These are phyloP conservation scores for Lytechinus pictus DNA, from an alignment of 35 echinoderm and acorn worm genomes.

Conservation along the genomic window DNA sequence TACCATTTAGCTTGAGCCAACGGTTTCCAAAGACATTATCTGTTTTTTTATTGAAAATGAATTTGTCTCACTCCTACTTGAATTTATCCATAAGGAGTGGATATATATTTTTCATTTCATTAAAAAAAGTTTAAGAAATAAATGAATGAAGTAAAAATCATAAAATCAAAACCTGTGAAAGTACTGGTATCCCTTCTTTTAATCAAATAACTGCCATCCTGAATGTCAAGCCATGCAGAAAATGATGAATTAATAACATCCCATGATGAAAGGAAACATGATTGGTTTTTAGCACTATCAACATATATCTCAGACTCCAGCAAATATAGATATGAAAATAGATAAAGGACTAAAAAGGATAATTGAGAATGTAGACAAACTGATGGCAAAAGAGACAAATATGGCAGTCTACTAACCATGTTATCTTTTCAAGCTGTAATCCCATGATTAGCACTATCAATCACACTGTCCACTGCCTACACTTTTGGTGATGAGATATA, in stretches of 20 bases:
- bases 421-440: background rate
- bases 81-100: background rate
- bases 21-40: background rate
- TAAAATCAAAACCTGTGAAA: background rate
- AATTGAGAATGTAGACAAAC: background rate
- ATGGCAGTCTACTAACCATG: background rate
- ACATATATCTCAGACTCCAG: background rate
- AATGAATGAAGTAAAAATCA: background rate
- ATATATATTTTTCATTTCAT: background rate
- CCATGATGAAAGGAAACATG: background rate
- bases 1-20: background rate
- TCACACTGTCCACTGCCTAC: slow-evolving; percentile 13
- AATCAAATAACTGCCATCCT: background rate
- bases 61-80: background rate
- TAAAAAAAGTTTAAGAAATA: background rate
- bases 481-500: slow-evolving; percentile 40
- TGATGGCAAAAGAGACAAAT: background rate
- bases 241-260: background rate
- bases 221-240: background rate
- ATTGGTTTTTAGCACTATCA: background rate
- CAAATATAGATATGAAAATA: background rate
- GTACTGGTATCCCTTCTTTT: background rate
- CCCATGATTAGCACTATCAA: slow-evolving; percentile 23
- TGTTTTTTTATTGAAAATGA: background rate
- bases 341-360: background rate